Base-by-base conservation (phyloP, 2,113 vertebrate genomes). In the Leucopsar rothschildi region DNA sequence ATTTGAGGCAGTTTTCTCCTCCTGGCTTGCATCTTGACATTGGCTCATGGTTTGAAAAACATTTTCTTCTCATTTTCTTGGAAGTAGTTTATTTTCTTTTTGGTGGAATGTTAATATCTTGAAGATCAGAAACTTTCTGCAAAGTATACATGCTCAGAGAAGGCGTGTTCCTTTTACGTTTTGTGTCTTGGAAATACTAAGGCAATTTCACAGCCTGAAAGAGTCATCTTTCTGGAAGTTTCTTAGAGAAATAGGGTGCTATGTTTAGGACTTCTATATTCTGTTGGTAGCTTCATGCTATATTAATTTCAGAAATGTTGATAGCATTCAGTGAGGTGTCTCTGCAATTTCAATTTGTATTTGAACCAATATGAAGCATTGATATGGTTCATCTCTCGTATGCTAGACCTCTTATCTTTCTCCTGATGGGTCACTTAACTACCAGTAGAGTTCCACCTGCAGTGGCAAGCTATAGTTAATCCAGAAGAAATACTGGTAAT, bases 11-110 rank as follows among this genome's bases (percentile, higher is more conserved):
- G 11, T 63, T 95, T 78, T 84, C 22, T 82, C 5, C 53, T 96
- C 25, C 27, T 60, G 53, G 40, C 19, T 86, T 83, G 19, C 31
- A 15, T 61, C 33, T 73, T 55, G 23, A 17, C 52, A 53, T 61
- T 0, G 0, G 7, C 8, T 61, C 23, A 33, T 3, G 5, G 21
- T 76, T 69, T 86, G 45, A 57, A 91, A 68, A 64, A 47, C 16
- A 71, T 15, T 70, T 90, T 66, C 7, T 64, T 68, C 33, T 69
- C 10, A 33, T 83, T 83, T 76, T 18, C 11, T 69, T 86, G 59
- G 39, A 86, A 37, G 9, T 33, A n/a, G 7, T 35, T 90, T 72
- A 13, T 72, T 86, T 72, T 60, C 12, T 37, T 81, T 82, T 78
- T 57, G 25, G 16, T 83, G 53, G 27, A 72, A 65, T 15, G 13